Percentiles rank a stretch among this genome's conserved stretches.
Evolutionary conservation across 2,888 invertebrate species (phyloP).

Genomic region (Calliopum simillimum): DNA sequence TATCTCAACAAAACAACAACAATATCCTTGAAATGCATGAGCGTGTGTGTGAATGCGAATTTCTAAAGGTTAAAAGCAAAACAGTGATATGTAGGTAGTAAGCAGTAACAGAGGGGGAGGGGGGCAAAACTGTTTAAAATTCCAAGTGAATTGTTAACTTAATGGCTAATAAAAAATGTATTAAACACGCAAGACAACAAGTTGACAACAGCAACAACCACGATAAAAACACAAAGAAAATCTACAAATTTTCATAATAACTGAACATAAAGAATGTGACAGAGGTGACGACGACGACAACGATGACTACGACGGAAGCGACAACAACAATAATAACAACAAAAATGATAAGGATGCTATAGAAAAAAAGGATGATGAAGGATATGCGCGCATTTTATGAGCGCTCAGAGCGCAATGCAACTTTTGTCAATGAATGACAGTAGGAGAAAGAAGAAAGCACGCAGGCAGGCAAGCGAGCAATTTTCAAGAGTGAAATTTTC

Average conservation of each 20-base stretch:
- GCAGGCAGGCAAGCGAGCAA: no score
- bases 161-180: slow-evolving; percentile 36
- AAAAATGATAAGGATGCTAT: slow-evolving; percentile 32
- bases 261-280: slow-evolving; percentile 18
- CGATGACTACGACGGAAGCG: slow-evolving; percentile 24
- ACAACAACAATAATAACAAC: slow-evolving; percentile 44
- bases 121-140: slow-evolving; percentile 25
- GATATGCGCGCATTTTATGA: slow-evolving; percentile 16
- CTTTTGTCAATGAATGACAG: neutral
- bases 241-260: slow-evolving; percentile 32
- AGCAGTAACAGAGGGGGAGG: neutral
- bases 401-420: slow-evolving; percentile 1
- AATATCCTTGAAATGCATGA: no score
- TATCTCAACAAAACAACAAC: no score
- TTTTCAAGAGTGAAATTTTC: no score
- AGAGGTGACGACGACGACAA: slow-evolving; percentile 26
- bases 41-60: no score
- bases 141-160: slow-evolving; percentile 34
- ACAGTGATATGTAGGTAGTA: no score
- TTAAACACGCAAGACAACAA: slow-evolving; percentile 27
- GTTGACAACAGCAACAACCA: neutral
- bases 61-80: no score
- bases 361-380: slow-evolving; percentile 25
- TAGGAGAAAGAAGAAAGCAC: no score
- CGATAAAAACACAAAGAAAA: slow-evolving; percentile 11